phyloP scores from a whole-genome alignment of 1,140 invertebrate species.

The Brachionus rotundiformis region DNA sequence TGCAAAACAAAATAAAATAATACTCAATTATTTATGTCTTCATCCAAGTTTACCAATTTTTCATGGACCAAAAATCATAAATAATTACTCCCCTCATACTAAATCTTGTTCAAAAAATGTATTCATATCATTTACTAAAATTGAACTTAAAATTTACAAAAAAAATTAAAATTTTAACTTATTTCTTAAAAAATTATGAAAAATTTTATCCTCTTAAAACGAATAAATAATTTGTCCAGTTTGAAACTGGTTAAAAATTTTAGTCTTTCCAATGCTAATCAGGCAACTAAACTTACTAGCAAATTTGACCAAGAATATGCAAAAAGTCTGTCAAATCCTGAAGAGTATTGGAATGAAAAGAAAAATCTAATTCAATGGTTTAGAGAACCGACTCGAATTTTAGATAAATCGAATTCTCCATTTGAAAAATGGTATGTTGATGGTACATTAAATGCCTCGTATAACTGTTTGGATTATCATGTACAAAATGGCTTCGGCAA shows the following conservation, averaged over 20 bases:
- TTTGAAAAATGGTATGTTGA: constrained; percentile 88
- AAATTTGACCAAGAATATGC: constrained; percentile 71
- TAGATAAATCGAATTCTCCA: constrained; percentile 79
- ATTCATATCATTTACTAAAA: too few relatives aligned
- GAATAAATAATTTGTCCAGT: background rate
- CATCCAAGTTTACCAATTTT: background rate
- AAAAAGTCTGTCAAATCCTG: constrained; percentile 74
- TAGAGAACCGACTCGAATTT: constrained; percentile 76
- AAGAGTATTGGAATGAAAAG: constrained; percentile 82
- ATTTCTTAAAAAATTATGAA: background rate
- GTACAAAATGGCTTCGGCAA: constrained; percentile 76
- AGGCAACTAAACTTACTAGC: background rate
- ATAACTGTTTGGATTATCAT: constrained; percentile 88
- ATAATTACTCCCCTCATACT: background rate
- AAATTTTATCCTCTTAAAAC: background rate
- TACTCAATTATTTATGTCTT: background rate
- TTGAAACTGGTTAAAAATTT: background rate
- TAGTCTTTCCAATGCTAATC: background rate
- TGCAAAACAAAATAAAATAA: background rate
- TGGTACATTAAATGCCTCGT: constrained; percentile 85
- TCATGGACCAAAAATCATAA: background rate
- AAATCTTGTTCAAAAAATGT: too few relatives aligned
- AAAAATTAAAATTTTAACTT: background rate
- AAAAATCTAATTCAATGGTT: constrained; percentile 74
- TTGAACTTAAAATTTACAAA: background rate